These are phyloP conservation scores for Centropus unirufus DNA, from an alignment of 2,113 vertebrate genomes.

Conservation along the genomic window DNA sequence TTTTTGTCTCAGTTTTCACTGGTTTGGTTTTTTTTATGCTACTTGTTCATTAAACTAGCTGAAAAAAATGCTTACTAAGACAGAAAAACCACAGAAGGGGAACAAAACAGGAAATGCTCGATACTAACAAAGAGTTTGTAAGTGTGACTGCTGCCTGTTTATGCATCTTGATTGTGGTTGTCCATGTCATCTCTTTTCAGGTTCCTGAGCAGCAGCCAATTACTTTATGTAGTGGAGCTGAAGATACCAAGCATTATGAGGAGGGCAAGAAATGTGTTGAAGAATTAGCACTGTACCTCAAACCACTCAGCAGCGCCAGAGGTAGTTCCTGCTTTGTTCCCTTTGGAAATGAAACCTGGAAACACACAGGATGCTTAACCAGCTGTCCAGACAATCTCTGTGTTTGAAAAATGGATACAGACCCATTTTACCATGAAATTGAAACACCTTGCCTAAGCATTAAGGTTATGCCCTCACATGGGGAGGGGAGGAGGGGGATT, in stretches of 20 bases:
- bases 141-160: not conserved
- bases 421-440: not conserved
- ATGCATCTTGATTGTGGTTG: not conserved
- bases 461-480: not conserved
- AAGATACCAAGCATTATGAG: conserved; percentile 97
- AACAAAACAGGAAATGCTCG: not conserved
- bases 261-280: conserved; percentile 97
- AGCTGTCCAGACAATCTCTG: not conserved
- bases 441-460: not conserved
- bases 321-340: conserved; percentile 73
- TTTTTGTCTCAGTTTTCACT: not conserved
- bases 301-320: conserved; percentile 96
- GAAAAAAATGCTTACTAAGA: not conserved
- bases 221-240: conserved; percentile 91
- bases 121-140: not conserved
- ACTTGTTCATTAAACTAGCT: not conserved
- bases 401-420: not conserved
- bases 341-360: not conserved
- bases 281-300: conserved; percentile 97
- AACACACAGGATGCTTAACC: not conserved
- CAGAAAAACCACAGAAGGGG: not conserved
- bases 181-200: conserved; percentile 65
- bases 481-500: fast-evolving
- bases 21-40: not conserved
- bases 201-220: conserved; percentile 94